A percentile compares a stretch with the other conserved stretches of the same genome.
Conservation (phyloP, 2,797 vertebrate species). For the Limosa lapponica region DNA sequence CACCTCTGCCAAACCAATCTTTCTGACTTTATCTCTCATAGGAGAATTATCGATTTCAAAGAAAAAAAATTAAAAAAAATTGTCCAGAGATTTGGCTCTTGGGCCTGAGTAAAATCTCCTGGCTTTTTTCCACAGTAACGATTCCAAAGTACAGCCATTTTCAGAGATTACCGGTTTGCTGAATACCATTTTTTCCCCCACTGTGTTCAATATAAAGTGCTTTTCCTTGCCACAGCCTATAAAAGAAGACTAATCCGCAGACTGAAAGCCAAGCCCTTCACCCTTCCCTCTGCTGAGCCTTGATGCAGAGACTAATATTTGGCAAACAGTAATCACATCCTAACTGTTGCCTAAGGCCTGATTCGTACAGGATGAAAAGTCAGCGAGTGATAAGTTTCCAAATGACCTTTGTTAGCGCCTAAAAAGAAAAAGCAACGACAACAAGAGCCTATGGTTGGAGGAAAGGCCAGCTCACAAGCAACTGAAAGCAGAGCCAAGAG, state of each 20-base stretch:
- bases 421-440: not conserved
- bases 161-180: slow-evolving; percentile 8
- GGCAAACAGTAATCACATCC: not conserved
- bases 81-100: not conserved
- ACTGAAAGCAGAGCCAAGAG: fast-evolving
- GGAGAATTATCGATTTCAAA: not conserved
- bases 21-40: not conserved
- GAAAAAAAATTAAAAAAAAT: not conserved
- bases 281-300: not conserved
- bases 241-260: not conserved
- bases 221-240: slow-evolving; percentile 8
- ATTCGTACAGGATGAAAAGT: not conserved
- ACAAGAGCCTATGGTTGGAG: fast-evolving
- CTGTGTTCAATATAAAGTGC: not conserved
- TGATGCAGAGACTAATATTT: not conserved
- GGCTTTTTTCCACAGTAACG: not conserved
- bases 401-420: not conserved
- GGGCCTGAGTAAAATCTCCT: not conserved
- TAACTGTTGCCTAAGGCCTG: not conserved
- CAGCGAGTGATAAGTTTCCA: not conserved
- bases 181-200: not conserved
- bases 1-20: not conserved
- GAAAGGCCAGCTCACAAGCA: not conserved
- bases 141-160: not conserved
- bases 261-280: not conserved